Evolutionary conservation across 2,113 vertebrate species (phyloP).

Genomic region (Chloropsis hardwickii): DNA sequence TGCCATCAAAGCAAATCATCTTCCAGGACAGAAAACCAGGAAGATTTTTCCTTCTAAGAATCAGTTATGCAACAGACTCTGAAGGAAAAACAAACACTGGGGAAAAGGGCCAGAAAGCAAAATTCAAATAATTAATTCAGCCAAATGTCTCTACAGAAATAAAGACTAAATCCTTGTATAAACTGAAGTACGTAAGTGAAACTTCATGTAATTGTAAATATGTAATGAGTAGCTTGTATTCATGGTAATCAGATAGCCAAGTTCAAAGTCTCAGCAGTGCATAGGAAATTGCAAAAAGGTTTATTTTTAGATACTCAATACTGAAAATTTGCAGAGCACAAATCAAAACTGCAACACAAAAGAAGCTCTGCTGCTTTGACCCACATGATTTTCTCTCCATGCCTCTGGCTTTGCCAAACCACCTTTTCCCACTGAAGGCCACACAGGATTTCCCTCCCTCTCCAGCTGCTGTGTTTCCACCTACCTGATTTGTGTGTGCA

Average conservation of each 20-base stretch:
- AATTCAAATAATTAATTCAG: background rate
- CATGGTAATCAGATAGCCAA: constrained; percentile 17
- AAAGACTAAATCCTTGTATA: background rate
- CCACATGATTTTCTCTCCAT: background rate
- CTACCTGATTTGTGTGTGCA: background rate
- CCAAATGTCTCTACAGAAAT: background rate
- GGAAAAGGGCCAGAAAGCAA: background rate
- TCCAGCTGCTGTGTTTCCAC: background rate
- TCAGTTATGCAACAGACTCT: background rate
- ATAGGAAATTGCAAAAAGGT: background rate
- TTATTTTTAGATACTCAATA: constrained; percentile 20
- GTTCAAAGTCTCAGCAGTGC: background rate
- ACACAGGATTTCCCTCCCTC: background rate
- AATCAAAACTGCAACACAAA: background rate
- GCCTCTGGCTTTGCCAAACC: background rate
- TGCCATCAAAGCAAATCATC: background rate
- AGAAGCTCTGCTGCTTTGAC: background rate
- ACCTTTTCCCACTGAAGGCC: background rate
- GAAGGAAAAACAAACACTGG: background rate
- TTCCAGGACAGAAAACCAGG: background rate
- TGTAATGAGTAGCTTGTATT: background rate
- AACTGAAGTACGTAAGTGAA: background rate
- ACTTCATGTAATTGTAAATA: background rate
- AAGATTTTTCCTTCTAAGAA: constrained; percentile 3
- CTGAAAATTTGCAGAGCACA: background rate